A percentile compares a stretch with the other conserved stretches of the same genome.
phyloP scores from a whole-genome alignment of 2,888 invertebrate genomes.

The Cacoxenus indagator region DNA sequence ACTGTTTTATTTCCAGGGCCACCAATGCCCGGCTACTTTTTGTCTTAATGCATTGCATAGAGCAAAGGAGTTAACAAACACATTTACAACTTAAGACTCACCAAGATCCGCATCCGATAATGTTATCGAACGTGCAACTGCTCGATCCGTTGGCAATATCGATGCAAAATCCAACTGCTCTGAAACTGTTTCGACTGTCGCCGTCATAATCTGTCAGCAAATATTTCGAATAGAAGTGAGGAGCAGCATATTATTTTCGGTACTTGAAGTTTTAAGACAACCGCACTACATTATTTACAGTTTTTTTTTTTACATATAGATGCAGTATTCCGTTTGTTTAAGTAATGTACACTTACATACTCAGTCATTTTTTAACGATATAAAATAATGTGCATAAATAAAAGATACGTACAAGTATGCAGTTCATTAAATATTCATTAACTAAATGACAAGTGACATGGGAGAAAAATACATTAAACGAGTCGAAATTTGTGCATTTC shows the following conservation, averaged over 20 bases:
- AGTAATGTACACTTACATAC: conserved; percentile 46
- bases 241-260: no score
- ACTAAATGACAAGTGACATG: conserved; percentile 37
- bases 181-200: conserved; percentile 93
- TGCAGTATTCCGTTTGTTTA: conserved; percentile 26
- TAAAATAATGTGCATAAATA: no score
- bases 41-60: no score
- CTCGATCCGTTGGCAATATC: conserved; percentile 85
- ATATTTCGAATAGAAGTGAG: conserved; percentile 26
- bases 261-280: no score
- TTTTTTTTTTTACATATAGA: conserved; percentile 24
- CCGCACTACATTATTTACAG: no score
- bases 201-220: conserved; percentile 85
- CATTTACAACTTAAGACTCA: conserved; percentile 67
- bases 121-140: conserved; percentile 88
- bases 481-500: conserved; percentile 46
- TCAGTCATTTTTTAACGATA: conserved; percentile 34
- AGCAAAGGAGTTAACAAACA: no score
- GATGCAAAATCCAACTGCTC: conserved; percentile 92
- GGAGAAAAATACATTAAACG: conserved; percentile 33
- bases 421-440: conserved; percentile 35
- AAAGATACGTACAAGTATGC: conserved; percentile 23
- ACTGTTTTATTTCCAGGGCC: no score
- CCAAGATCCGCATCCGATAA: conserved; percentile 91
- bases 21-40: no score